Base-by-base conservation (phyloP, 2,113 vertebrate genomes). In the Corythornis cristatus region DNA sequence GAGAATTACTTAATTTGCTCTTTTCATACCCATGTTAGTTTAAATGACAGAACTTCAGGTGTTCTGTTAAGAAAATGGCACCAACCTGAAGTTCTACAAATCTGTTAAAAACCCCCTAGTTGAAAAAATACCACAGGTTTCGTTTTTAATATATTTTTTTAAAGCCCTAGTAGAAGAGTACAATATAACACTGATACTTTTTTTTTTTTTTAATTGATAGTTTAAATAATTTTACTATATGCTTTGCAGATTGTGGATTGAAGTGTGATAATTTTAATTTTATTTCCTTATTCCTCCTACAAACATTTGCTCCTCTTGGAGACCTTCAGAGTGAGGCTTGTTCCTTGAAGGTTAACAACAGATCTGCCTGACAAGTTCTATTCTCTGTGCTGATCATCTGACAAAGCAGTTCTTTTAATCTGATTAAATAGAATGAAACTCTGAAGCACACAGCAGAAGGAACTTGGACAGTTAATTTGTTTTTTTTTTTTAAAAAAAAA, bases 291-390 rank as follows among this genome's bases (percentile, higher is more conserved):
- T 21, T 81, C 56, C 15, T 75, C 21, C 31, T 64, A 45, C 60
- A 50, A 61, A 74, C 18, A 8, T 15, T 46, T 53, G 35, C 0
- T 2, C 8, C 7, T n/a, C 40, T 81, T 0, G 0, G 31, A 12
- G 9, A 71, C 58, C 22, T 67, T 62, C 51, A 57, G 73, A 82
- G 29, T 22, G 25, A 14, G 7, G 4, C 46, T 95, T 0, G 0
- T 40, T 54, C 26, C 17, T 84, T 46, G 22, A 15, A 68, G 43
- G 40, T 73, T 88, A 75, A 33, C 0, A 5, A 61, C 65, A 76
- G 56, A 84, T 65, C 68, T 88, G n/a, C 37, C 60, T 50, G 31
- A 25, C 3, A 11, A 33, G 12, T 65, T 37, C 40, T 65, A 56
- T 87, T 79, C 25, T 84, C 64, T 23, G 28, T 83, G 42, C 50